Evolutionary conservation across 2,888 invertebrate species (phyloP).

Genomic region (Meteorus cinctellus): DNA sequence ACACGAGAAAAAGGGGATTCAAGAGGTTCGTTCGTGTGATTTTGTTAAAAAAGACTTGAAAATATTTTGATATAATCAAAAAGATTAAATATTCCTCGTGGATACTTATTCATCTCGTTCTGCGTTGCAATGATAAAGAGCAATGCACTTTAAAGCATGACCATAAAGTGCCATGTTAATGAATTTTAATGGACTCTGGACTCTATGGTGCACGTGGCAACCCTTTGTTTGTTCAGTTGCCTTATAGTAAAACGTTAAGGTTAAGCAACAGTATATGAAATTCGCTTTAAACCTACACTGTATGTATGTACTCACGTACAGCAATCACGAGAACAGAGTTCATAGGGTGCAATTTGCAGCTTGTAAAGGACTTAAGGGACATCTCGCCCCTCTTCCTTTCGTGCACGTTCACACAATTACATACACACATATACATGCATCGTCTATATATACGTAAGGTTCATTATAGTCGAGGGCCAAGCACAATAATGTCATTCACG

Average conservation of each 20-base stretch:
- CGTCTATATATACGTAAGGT: constrained; percentile 18
- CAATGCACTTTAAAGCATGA: constrained; percentile 14
- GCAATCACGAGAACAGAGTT: constrained; percentile 52
- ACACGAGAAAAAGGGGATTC: background rate
- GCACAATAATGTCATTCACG: constrained; percentile 60
- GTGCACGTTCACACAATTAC: constrained; percentile 34
- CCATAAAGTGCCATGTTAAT: constrained; percentile 52
- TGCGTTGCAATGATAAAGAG: constrained; percentile 24
- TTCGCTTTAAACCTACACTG: constrained; percentile 54
- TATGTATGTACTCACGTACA: constrained; percentile 40
- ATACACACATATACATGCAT: constrained; percentile 26
- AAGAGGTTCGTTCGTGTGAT: no score
- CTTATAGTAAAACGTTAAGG: constrained; percentile 58
- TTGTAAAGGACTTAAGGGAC: constrained; percentile 23
- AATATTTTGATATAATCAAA: no score
- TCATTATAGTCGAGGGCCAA: constrained; percentile 17
- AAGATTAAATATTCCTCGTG: no score
- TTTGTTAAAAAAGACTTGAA: no score
- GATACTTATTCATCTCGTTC: background rate
- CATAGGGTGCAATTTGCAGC: constrained; percentile 60
- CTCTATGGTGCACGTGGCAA: constrained; percentile 41
- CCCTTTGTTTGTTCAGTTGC: constrained; percentile 59
- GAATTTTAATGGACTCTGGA: constrained; percentile 60
- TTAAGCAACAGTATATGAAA: constrained; percentile 57
- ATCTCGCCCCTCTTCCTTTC: constrained; percentile 15